phyloP scores from a whole-genome alignment of 1,140 invertebrate species.

The Drosophila arizonae region DNA sequence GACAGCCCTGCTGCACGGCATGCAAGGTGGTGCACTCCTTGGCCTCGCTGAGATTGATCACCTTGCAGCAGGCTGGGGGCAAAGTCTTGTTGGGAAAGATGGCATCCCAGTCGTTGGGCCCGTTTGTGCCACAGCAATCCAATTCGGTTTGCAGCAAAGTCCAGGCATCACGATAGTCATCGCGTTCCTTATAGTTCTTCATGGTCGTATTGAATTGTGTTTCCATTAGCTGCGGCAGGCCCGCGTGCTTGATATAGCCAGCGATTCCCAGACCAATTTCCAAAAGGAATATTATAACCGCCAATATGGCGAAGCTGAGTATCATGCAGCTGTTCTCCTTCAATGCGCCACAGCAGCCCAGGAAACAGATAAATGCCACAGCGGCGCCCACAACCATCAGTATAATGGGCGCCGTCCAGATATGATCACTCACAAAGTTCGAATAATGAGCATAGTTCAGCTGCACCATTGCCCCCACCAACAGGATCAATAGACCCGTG shows the following conservation, averaged over 20 bases:
- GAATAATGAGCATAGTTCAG: constrained; percentile 87
- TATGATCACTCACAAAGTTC: constrained; percentile 86
- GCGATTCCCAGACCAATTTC: constrained; percentile 93
- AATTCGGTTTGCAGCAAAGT: constrained; percentile 91
- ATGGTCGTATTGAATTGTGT: constrained; percentile 88
- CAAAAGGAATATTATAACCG: constrained; percentile 91
- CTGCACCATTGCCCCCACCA: constrained; percentile 88
- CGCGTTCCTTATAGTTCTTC: constrained; percentile 86
- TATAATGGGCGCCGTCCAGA: constrained; percentile 89
- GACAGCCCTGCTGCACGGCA: constrained; percentile 86
- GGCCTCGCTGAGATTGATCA: constrained; percentile 83
- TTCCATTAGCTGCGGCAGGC: constrained; percentile 87
- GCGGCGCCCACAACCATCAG: constrained; percentile 93
- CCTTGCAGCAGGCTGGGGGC: constrained; percentile 88
- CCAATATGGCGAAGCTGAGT: constrained; percentile 92
- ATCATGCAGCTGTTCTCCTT: constrained; percentile 95
- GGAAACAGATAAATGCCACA: constrained; percentile 92
- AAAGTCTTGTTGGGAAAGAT: constrained; percentile 84
- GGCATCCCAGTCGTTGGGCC: constrained; percentile 87
- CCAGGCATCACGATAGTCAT: constrained; percentile 87
- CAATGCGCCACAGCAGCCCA: constrained; percentile 94
- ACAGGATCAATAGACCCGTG: constrained; percentile 89
- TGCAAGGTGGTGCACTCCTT: constrained; percentile 84
- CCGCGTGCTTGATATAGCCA: constrained; percentile 90
- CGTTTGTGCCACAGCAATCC: constrained; percentile 90